Conservation (phyloP, 1,140 invertebrate species). For the Battus philenor region DNA sequence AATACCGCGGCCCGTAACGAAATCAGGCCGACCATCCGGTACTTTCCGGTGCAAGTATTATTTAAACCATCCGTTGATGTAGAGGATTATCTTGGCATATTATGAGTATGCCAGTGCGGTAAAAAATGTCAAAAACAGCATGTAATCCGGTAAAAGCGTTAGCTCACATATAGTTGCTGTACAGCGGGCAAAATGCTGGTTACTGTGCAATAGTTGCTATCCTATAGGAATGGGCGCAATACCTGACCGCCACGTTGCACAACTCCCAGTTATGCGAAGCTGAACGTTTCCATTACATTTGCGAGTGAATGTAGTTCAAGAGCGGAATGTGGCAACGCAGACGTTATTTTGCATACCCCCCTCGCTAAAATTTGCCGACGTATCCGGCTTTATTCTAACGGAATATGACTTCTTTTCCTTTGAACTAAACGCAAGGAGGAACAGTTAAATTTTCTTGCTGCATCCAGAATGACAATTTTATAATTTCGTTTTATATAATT, state of each 20-base stretch:
- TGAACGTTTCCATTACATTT: conserved; percentile 29
- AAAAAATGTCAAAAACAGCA: too few relatives aligned
- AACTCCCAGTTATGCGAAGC: conserved; percentile 16
- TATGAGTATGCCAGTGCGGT: too few relatives aligned
- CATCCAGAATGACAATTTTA: background rate
- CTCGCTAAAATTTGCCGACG: background rate
- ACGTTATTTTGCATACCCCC: conserved; percentile 21
- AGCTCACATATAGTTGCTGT: too few relatives aligned
- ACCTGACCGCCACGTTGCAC: background rate
- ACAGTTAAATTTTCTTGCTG: conserved; percentile 3
- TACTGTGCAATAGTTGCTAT: too few relatives aligned
- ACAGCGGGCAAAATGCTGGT: too few relatives aligned
- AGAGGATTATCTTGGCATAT: too few relatives aligned
- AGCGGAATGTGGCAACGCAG: conserved; percentile 27
- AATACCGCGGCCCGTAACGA: too few relatives aligned
- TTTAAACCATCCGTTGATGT: too few relatives aligned
- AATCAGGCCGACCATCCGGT: too few relatives aligned
- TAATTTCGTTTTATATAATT: too few relatives aligned
- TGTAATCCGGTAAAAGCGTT: too few relatives aligned
- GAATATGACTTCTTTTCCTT: conserved; percentile 11
- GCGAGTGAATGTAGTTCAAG: conserved; percentile 48
- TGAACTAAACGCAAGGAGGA: background rate
- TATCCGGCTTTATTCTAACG: conserved; percentile 1
- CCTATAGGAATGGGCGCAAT: background rate
- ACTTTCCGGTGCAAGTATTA: too few relatives aligned